Percentiles rank a stretch among this genome's conserved stretches.
Conservation (phyloP, 2,797 vertebrate genomes). For the Scyliorhinus canicula region DNA sequence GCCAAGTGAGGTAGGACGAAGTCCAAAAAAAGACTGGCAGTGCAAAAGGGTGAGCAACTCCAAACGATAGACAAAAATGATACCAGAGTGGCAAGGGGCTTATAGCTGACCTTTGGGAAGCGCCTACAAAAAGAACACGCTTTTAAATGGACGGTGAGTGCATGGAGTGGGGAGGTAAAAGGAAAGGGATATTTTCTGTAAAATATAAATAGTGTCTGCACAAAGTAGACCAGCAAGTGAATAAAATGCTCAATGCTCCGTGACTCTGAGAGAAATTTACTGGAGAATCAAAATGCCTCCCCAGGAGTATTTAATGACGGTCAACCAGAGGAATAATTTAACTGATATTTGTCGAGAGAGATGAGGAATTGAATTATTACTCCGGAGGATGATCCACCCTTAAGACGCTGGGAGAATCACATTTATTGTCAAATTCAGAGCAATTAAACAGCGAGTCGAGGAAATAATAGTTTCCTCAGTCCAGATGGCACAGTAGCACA, state of each 20-base stretch:
- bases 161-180: background rate
- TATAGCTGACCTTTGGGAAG: background rate
- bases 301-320: background rate
- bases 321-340: background rate
- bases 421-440: background rate
- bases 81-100: background rate
- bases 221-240: background rate
- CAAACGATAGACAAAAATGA: background rate
- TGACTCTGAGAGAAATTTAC: background rate
- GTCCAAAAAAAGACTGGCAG: constrained; percentile 10
- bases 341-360: background rate
- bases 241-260: background rate
- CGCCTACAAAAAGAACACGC: background rate
- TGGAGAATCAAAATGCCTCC: background rate
- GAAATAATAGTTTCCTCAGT: background rate
- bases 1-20: background rate
- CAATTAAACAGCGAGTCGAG: background rate
- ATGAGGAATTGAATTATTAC: background rate
- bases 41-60: background rate
- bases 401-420: background rate
- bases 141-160: background rate
- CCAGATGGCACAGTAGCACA: too few species aligned
- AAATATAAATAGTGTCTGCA: background rate
- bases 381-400: background rate
- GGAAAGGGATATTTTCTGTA: background rate